phyloP scores from a whole-genome alignment of 1,140 invertebrate species.

The Atta cephalotes region DNA sequence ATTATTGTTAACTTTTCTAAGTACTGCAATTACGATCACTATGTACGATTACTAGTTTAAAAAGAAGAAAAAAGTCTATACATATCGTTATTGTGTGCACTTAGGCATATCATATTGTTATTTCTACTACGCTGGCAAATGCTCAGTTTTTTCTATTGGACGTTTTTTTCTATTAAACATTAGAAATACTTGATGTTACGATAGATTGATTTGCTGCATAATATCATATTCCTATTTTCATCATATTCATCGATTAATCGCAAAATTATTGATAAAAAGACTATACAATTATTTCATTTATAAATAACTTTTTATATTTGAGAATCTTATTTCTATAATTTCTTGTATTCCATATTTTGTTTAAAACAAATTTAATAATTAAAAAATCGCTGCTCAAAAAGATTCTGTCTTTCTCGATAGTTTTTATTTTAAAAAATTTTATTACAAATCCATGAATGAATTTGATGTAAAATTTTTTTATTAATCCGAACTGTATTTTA shows the following conservation, averaged over 20 bases:
- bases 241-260: not conserved
- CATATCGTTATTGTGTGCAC: slow-evolving; percentile 14
- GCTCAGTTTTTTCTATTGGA: slow-evolving; percentile 74
- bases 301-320: not conserved
- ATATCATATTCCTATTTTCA: slow-evolving; percentile 60
- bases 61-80: slow-evolving; percentile 1
- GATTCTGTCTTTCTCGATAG: not conserved
- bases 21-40: slow-evolving; percentile 14
- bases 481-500: too few relatives aligned
- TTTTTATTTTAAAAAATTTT: too few relatives aligned
- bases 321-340: not conserved
- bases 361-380: slow-evolving; percentile 3
- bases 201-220: slow-evolving; percentile 46
- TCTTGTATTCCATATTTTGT: not conserved
- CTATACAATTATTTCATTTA: not conserved
- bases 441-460: too few relatives aligned
- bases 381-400: not conserved
- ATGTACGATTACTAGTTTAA: slow-evolving; percentile 42
- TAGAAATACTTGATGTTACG: slow-evolving; percentile 61
- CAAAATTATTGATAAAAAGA: not conserved
- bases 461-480: too few relatives aligned
- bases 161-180: not conserved
- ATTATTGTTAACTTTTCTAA: slow-evolving; percentile 31
- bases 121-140: slow-evolving; percentile 69
- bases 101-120: slow-evolving; percentile 65